Evolutionary conservation across 2,888 invertebrate species (phyloP).

Genomic region (Chirona hameri): DNA sequence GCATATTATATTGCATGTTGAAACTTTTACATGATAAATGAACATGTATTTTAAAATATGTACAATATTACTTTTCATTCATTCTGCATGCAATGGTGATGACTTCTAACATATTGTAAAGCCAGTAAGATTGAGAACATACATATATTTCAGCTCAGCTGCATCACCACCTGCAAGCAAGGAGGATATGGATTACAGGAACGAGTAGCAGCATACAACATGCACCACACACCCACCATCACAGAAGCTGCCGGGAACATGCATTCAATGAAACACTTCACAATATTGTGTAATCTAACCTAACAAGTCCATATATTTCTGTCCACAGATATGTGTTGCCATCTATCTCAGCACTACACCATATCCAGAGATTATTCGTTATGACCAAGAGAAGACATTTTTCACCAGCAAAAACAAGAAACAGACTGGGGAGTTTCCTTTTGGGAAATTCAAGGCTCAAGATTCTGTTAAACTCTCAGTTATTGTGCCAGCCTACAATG

Average conservation of each 20-base stretch:
- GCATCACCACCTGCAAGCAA: background rate
- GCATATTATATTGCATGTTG: background rate
- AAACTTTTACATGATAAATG: background rate
- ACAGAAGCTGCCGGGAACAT: too few species aligned
- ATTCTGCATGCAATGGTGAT: too few species aligned
- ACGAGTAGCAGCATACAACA: background rate
- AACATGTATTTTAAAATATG: too few species aligned
- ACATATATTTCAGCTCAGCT: too few species aligned
- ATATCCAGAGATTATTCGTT: conserved; percentile 33
- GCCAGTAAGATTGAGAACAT: background rate
- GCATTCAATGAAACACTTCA: background rate
- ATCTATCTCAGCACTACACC: conserved; percentile 34
- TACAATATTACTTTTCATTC: too few species aligned
- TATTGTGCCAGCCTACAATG: conserved; percentile 95
- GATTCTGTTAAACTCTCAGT: conserved; percentile 70
- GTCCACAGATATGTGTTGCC: conserved; percentile 33
- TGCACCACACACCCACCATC: too few species aligned
- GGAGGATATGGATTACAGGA: background rate
- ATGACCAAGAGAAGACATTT: conserved; percentile 34
- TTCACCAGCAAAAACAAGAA: conserved; percentile 30
- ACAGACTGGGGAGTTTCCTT: conserved; percentile 35
- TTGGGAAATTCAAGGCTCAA: conserved; percentile 33
- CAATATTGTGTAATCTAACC: background rate
- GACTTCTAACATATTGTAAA: too few species aligned
- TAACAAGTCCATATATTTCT: background rate